Conservation (phyloP, 1,140 invertebrate species). For the Zaprionus ghesquierei region DNA sequence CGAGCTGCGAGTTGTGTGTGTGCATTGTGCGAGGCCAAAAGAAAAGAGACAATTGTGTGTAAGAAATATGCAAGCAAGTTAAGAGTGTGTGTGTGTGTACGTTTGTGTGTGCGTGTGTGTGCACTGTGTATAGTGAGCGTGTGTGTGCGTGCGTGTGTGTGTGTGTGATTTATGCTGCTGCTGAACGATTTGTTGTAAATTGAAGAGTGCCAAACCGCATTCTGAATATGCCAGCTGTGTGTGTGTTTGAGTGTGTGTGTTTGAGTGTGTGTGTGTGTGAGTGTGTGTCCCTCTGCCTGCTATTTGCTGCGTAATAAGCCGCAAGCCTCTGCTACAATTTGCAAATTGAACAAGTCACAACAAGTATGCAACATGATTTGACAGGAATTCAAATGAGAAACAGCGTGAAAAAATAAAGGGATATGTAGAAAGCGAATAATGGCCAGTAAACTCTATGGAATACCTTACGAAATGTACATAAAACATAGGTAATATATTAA, state of each 20-base stretch:
- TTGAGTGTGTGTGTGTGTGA: background rate
- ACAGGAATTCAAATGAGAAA: background rate
- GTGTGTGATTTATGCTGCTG: conserved; percentile 61
- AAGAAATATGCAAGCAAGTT: conserved; percentile 68
- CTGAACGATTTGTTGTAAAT: conserved; percentile 75
- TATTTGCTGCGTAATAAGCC: background rate
- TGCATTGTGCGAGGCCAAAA: conserved; percentile 69
- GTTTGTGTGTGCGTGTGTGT: background rate
- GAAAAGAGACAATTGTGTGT: conserved; percentile 80
- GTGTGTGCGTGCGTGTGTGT: conserved; percentile 21
- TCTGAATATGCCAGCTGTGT: conserved; percentile 62
- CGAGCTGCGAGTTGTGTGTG: background rate
- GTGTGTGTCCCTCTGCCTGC: background rate
- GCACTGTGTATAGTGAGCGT: background rate
- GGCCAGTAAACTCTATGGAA: too few relatives aligned
- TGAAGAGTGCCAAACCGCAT: conserved; percentile 78
- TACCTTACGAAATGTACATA: background rate
- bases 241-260: background rate
- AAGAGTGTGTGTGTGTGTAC: background rate
- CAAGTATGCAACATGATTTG: background rate
- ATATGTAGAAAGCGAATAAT: too few relatives aligned
- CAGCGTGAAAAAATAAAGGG: too few relatives aligned
- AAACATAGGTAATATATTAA: too few relatives aligned
- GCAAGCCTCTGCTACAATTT: background rate
- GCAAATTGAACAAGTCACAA: background rate